phyloP scores from a whole-genome alignment of 1,140 invertebrate genomes.

The Drosophila truncata region DNA sequence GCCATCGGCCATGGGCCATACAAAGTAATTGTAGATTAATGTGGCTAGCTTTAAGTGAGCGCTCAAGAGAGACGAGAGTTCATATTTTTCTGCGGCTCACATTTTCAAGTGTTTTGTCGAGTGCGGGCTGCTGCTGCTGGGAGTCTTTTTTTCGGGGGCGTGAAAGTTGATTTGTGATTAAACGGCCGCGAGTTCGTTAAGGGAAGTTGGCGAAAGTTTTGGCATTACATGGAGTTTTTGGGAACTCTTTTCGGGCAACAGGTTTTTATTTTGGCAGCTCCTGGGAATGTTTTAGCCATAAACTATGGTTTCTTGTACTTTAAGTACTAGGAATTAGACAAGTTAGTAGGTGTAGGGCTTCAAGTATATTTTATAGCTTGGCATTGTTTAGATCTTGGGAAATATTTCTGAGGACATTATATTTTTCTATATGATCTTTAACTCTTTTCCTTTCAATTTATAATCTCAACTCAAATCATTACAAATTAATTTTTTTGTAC shows the following conservation, averaged over 20 bases:
- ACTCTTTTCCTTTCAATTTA: neutral
- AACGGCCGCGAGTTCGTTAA: constrained; percentile 33
- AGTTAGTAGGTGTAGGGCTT: neutral
- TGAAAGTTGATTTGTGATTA: constrained; percentile 57
- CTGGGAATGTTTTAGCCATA: constrained; percentile 1
- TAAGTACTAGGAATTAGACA: no score
- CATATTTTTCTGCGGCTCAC: constrained; percentile 29
- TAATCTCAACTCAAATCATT: no score
- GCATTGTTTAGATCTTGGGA: neutral
- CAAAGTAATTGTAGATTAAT: constrained; percentile 72
- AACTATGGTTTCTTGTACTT: neutral
- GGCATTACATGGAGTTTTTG: constrained; percentile 21
- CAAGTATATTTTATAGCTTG: neutral
- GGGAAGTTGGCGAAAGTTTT: constrained; percentile 50
- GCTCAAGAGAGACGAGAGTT: constrained; percentile 55
- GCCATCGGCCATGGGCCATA: constrained; percentile 31
- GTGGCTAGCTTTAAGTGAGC: constrained; percentile 46
- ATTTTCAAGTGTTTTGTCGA: constrained; percentile 21
- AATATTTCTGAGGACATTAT: neutral
- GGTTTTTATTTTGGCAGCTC: constrained; percentile 12
- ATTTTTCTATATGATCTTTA: no score
- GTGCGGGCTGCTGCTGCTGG: constrained; percentile 5
- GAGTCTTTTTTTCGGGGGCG: constrained; percentile 28
- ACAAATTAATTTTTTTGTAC: no score
- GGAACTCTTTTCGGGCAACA: constrained; percentile 29